These are phyloP conservation scores for Ciconia maguari DNA, from an alignment of 2,113 vertebrate genomes.

Conservation along the genomic window DNA sequence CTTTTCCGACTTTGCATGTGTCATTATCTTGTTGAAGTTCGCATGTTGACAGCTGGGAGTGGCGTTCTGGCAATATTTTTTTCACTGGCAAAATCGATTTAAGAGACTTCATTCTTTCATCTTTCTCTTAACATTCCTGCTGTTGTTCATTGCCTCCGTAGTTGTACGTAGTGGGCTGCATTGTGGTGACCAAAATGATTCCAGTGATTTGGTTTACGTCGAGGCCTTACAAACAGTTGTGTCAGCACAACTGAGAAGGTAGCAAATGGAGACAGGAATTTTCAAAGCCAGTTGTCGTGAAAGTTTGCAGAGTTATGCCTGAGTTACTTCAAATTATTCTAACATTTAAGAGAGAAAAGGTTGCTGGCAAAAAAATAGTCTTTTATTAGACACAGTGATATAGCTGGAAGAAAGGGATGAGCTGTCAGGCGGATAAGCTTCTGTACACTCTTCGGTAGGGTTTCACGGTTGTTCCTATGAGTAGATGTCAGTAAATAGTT, in stretches of 20 bases:
- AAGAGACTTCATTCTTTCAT: neutral
- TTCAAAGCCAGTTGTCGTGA: neutral
- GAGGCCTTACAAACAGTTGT: neutral
- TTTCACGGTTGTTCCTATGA: neutral
- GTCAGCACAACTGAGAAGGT: neutral
- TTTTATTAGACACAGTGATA: neutral
- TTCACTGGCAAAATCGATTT: neutral
- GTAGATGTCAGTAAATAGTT: neutral
- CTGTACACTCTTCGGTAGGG: fast-evolving
- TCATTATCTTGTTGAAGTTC: neutral
- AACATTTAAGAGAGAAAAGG: neutral
- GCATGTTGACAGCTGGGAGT: neutral
- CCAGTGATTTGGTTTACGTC: neutral
- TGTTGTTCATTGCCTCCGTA: neutral
- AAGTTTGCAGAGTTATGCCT: neutral
- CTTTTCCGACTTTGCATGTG: neutral
- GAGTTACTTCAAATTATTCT: neutral
- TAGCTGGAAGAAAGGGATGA: neutral
- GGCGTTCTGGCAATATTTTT: neutral
- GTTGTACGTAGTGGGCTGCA: neutral
- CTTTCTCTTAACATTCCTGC: neutral
- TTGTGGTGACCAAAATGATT: neutral
- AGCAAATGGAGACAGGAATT: neutral
- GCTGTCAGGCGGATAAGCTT: neutral
- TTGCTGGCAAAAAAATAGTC: neutral